These are phyloP conservation scores for Latrodectus hesperus DNA, from an alignment of 2,888 invertebrate species.

Conservation along the genomic window DNA sequence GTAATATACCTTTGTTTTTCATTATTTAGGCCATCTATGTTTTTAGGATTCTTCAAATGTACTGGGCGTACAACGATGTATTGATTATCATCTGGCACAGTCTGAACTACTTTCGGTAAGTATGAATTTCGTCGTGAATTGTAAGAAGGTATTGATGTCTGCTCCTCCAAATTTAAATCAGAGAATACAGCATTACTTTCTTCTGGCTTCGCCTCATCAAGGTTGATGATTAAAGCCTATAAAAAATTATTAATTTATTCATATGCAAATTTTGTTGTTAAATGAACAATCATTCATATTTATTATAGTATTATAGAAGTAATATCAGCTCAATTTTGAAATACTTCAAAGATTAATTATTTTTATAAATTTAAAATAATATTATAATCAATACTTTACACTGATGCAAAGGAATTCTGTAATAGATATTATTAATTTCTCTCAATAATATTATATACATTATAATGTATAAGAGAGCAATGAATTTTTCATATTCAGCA, in stretches of 20 bases:
- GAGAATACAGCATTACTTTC: slow-evolving; percentile 47
- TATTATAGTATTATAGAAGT: neutral
- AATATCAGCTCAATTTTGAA: neutral
- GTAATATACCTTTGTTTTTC: slow-evolving; percentile 35
- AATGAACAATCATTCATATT: neutral
- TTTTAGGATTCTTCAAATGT: slow-evolving; percentile 29
- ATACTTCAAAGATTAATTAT: neutral
- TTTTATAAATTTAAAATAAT: neutral
- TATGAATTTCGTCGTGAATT: neutral
- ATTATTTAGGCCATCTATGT: slow-evolving; percentile 10
- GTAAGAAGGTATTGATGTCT: slow-evolving; percentile 3
- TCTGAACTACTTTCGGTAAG: slow-evolving; percentile 4
- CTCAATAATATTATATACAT: no score
- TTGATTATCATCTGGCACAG: slow-evolving; percentile 19
- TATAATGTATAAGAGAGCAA: no score
- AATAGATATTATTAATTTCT: no score
- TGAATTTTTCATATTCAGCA: no score
- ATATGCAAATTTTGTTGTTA: neutral
- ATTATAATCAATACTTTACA: neutral
- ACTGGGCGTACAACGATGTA: slow-evolving; percentile 41
- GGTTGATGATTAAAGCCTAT: slow-evolving; percentile 48
- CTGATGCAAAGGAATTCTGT: neutral
- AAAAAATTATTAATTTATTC: slow-evolving; percentile 6
- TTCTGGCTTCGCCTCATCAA: slow-evolving; percentile 53
- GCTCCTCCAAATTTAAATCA: slow-evolving; percentile 42